Conservation (phyloP, 2,888 invertebrate genomes). For the Agrilus cyanescens region DNA sequence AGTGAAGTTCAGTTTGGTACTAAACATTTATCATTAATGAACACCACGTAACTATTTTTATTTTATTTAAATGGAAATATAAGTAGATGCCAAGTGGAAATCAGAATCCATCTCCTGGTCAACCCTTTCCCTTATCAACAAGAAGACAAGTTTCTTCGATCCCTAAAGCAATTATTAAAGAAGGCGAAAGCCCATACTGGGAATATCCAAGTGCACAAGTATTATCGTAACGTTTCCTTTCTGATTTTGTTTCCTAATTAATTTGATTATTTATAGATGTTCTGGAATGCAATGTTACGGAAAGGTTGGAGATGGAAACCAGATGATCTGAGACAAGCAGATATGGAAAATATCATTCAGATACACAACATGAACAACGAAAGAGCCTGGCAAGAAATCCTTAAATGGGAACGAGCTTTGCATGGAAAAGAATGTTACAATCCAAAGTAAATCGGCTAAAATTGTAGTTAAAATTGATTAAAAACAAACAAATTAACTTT, state of each 20-base stretch:
- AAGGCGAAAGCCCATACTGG: conserved; percentile 76
- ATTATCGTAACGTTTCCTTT: conserved; percentile 4
- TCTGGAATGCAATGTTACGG: conserved; percentile 99
- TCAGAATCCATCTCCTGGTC: conserved; percentile 89
- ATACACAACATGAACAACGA: conserved; percentile 99
- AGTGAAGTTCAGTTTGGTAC: no score
- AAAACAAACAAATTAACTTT: conserved; percentile 8
- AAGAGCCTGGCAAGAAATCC: conserved; percentile 89
- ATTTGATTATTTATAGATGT: conserved; percentile 54
- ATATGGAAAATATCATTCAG: conserved; percentile 93
- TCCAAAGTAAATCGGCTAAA: conserved; percentile 45
- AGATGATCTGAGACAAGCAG: conserved; percentile 70
- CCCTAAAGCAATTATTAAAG: conserved; percentile 65
- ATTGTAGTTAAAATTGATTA: not conserved
- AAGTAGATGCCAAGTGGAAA: conserved; percentile 88
- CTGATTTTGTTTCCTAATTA: not conserved
- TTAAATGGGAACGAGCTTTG: conserved; percentile 91
- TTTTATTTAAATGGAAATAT: conserved; percentile 3
- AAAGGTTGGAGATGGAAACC: conserved; percentile 95
- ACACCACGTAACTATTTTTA: not conserved
- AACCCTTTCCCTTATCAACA: conserved; percentile 84
- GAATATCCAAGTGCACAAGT: conserved; percentile 92
- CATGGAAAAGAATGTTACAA: conserved; percentile 82
- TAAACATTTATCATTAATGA: not conserved
- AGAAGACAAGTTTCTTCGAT: conserved; percentile 76